Conservation (phyloP, 2,797 vertebrate genomes). For the Danio tinwini region DNA sequence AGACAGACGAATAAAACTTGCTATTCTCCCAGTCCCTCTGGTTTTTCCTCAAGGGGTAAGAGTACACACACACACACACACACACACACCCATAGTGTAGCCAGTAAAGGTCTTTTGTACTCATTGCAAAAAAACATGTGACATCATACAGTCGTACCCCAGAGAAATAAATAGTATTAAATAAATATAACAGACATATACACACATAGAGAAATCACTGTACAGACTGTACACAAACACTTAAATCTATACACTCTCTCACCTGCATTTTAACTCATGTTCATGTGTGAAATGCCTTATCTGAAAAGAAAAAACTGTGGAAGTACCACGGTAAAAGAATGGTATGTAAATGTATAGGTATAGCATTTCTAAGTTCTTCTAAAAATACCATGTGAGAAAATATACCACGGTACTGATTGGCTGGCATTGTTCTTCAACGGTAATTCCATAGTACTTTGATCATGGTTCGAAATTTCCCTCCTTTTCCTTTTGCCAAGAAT, state of each 20-base stretch:
- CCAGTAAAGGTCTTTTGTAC: slow-evolving; percentile 60
- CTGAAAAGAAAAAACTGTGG: neutral
- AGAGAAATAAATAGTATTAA: slow-evolving; percentile 82
- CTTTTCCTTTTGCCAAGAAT: too few relatives aligned
- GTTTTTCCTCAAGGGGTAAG: slow-evolving; percentile 62
- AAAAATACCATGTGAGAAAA: neutral
- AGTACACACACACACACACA: slow-evolving; percentile 42
- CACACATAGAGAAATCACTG: slow-evolving; percentile 46
- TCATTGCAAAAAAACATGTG: slow-evolving; percentile 66
- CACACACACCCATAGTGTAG: slow-evolving; percentile 46
- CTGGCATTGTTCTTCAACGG: neutral
- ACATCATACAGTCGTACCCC: slow-evolving; percentile 68
- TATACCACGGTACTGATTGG: neutral
- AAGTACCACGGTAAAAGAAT: neutral
- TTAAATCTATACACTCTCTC: slow-evolving; percentile 33
- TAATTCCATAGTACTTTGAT: neutral
- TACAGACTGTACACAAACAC: slow-evolving; percentile 49
- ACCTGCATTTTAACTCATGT: neutral
- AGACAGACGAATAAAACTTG: slow-evolving; percentile 81
- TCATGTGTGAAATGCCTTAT: neutral
- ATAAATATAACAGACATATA: slow-evolving; percentile 80
- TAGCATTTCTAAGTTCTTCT: neutral
- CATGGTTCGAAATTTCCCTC: too few relatives aligned
- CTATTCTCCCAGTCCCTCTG: slow-evolving; percentile 66
- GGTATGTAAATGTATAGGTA: neutral